Percentiles rank a stretch among this genome's conserved stretches.
Conservation (phyloP, 1,140 invertebrate genomes). For the Triops cancriformis region DNA sequence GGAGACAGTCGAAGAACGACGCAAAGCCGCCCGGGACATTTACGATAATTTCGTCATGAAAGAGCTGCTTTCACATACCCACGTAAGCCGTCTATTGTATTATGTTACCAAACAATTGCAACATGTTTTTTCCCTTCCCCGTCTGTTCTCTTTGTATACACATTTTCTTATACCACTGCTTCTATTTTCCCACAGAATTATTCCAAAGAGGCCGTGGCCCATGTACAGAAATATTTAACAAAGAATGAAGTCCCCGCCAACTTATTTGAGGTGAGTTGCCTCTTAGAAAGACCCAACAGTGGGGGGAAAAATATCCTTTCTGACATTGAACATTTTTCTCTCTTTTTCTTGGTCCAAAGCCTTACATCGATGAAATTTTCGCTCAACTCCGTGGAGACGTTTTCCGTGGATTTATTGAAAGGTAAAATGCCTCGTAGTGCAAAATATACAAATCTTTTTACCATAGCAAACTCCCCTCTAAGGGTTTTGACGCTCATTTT, state of each 20-base stretch:
- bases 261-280: constrained; percentile 84
- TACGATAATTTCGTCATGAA: constrained; percentile 99
- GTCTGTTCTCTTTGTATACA: constrained; percentile 22
- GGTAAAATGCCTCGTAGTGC: constrained; percentile 48
- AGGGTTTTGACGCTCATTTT: no score
- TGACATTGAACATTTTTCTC: background rate
- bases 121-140: background rate
- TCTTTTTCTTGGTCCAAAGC: constrained; percentile 47
- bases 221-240: constrained; percentile 95
- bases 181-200: constrained; percentile 74
- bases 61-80: constrained; percentile 94
- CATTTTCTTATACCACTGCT: constrained; percentile 28
- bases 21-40: constrained; percentile 88
- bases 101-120: background rate
- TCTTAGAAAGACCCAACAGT: constrained; percentile 1
- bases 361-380: constrained; percentile 99
- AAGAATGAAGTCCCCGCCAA: constrained; percentile 92
- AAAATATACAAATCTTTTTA: background rate
- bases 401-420: constrained; percentile 96
- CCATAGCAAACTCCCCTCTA: no score
- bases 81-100: constrained; percentile 60
- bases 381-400: constrained; percentile 90
- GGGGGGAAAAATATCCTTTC: background rate
- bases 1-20: constrained; percentile 90
- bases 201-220: constrained; percentile 88